Evolutionary conservation across 1,140 invertebrate species (phyloP).

Genomic region (Pseudomyrmex concolor): DNA sequence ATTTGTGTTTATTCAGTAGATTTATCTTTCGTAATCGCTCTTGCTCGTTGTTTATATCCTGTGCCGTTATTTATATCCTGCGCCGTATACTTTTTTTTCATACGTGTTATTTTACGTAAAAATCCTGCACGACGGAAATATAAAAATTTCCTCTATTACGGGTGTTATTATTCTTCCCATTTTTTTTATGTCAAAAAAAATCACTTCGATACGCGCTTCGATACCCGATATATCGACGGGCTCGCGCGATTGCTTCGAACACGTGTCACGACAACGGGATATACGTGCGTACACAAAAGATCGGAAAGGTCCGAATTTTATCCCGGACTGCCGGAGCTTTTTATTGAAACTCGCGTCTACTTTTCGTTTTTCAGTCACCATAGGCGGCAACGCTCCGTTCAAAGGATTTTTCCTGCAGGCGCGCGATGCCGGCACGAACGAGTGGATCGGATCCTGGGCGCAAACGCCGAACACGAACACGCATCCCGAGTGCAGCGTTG

Average conservation of each 20-base stretch:
- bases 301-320: background rate
- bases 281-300: background rate
- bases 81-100: no score
- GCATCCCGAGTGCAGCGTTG: constrained; percentile 91
- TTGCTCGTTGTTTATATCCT: no score
- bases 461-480: constrained; percentile 90
- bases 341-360: background rate
- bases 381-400: constrained; percentile 87
- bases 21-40: no score
- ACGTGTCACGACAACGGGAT: background rate
- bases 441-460: constrained; percentile 90
- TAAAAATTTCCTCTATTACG: background rate
- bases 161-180: background rate
- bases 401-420: constrained; percentile 93
- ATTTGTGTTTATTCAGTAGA: no score
- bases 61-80: no score
- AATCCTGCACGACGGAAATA: no score
- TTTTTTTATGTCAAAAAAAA: constrained; percentile 4
- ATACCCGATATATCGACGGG: background rate
- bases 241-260: background rate
- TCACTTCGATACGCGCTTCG: background rate
- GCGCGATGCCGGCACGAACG: constrained; percentile 88
- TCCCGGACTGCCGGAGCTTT: background rate
- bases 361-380: constrained; percentile 85
- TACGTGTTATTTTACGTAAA: no score